These are phyloP conservation scores for Brienomyrus brachyistius DNA, from an alignment of 2,113 vertebrate species.

Conservation along the genomic window DNA sequence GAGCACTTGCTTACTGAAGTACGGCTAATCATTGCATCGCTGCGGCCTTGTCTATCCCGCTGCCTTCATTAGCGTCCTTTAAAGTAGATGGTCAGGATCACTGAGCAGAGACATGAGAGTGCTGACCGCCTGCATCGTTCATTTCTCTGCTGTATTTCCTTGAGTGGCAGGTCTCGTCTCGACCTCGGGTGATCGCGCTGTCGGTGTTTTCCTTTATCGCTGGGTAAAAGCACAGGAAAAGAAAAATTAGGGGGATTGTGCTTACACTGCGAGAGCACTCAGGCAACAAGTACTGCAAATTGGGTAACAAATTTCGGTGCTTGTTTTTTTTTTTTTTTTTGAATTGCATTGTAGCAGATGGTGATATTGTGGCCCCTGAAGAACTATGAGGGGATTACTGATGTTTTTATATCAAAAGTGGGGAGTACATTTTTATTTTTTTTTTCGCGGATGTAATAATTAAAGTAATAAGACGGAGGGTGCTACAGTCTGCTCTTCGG, in stretches of 20 bases:
- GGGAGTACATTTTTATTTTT: background rate
- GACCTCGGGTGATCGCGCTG: background rate
- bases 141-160: background rate
- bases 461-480: background rate
- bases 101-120: background rate
- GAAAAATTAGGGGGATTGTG: background rate
- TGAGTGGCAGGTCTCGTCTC: background rate
- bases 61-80: background rate
- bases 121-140: background rate
- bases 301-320: background rate
- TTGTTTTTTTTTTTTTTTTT: background rate
- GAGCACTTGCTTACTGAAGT: background rate
- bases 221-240: background rate
- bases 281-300: background rate
- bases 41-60: background rate
- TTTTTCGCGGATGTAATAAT: background rate
- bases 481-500: background rate
- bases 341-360: background rate
- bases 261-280: background rate
- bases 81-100: background rate
- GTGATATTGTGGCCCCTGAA: background rate
- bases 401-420: background rate
- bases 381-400: background rate
- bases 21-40: background rate
- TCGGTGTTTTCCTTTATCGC: background rate